Base-by-base conservation (phyloP, 1,140 invertebrate species). In the Steinernema khuongi region DNA sequence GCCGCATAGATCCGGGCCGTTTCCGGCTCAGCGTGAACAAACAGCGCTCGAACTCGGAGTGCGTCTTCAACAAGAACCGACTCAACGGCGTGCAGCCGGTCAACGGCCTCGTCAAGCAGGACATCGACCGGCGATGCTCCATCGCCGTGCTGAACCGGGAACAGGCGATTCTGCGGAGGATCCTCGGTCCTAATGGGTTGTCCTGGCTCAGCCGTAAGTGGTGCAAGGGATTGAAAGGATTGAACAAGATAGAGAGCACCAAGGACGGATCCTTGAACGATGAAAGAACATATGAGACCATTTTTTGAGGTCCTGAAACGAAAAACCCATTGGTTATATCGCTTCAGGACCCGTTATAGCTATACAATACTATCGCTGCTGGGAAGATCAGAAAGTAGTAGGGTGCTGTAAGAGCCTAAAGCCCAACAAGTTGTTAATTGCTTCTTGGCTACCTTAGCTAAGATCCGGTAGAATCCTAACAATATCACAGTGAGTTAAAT, bases 181-280 rank as follows among this genome's bases (percentile, higher is more conserved):
- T 82, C 70, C 74, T 82, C 18, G 81, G 81, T 19, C 81, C 81
- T 18, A 73, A 74, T 29, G 81, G 79, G 19, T 68, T 82, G 1
- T 74, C 68, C 31, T 82, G 81, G 81, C 11, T 60, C 7, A 60
- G 50, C 19, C 50, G 50, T 60, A 60, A 60, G 50, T 60, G 14
- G 50, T 41, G 7, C 36, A 41, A 26, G 77, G 71, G 31, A 79
- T n/a, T 79, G n/a, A 18, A n/a, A 26, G 33, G 22, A 41, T 17
- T 17, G 31, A 2, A 73, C 18, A 18, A 18, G 18, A 18, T 18
- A 18, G 67, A 18, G 67, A 18, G 67, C 67, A 68, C 67, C 18
- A 18, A 18, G 67, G 18, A 18, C 17, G 41, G n/a, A n/a, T n/a
- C n/a, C n/a, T n/a, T n/a, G n/a, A n/a, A n/a, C n/a, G n/a, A n/a